Conservation (phyloP, 2,797 vertebrate genomes). For the Iguana delicatissima region DNA sequence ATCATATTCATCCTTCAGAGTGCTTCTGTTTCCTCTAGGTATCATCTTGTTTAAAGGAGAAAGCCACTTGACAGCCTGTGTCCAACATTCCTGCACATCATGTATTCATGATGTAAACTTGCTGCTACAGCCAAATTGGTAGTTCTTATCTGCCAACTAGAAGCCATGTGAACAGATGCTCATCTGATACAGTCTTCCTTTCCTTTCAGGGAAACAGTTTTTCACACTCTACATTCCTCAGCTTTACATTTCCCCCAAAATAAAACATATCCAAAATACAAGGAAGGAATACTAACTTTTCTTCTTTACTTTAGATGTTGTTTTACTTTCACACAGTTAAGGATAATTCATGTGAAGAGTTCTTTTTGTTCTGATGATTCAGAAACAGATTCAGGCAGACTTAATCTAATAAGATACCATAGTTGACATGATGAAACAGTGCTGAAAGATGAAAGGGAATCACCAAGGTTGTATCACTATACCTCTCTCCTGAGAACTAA, state of each 20-base stretch:
- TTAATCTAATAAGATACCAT: no score
- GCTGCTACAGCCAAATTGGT: constrained; percentile 33
- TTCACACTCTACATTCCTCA: constrained; percentile 1
- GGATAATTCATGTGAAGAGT: neutral
- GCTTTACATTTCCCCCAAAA: constrained; percentile 6
- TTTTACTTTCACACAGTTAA: neutral
- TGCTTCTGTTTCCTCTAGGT: constrained; percentile 44
- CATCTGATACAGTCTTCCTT: constrained; percentile 4
- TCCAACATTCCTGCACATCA: neutral
- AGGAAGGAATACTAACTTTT: neutral
- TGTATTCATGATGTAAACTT: neutral
- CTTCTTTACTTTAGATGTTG: neutral
- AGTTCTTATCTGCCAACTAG: constrained; percentile 47
- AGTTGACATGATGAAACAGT: no score
- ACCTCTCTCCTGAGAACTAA: no score
- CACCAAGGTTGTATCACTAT: no score
- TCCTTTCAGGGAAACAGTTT: constrained; percentile 21
- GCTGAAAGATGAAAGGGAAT: no score
- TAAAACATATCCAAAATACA: neutral
- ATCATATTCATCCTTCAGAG: constrained; percentile 46
- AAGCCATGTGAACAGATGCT: constrained; percentile 32
- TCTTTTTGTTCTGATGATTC: neutral
- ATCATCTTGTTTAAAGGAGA: constrained; percentile 37
- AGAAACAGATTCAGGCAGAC: neutral
- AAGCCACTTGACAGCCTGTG: constrained; percentile 17